Conservation (phyloP, 2,113 vertebrate genomes). For the Echinops telfairi region DNA sequence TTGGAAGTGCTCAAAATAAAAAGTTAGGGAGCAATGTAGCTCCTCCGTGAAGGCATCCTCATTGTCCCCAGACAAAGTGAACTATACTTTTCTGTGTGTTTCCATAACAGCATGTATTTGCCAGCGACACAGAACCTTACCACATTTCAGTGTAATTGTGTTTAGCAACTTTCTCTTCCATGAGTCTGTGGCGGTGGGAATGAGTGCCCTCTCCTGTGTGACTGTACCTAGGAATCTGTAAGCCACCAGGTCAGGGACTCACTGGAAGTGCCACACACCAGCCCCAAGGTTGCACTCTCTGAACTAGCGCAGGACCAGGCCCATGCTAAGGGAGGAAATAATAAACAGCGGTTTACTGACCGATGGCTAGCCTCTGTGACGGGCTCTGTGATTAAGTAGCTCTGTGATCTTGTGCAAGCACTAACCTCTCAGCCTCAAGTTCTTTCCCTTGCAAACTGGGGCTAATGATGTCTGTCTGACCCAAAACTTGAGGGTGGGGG, state of each 20-base stretch:
- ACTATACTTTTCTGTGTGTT: background rate
- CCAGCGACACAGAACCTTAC: background rate
- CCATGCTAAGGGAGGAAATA: rapidly evolving
- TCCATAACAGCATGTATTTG: background rate
- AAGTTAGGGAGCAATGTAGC: background rate
- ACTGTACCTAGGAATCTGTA: background rate
- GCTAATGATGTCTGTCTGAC: background rate
- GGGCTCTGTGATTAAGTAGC: background rate
- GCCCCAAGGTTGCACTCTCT: background rate
- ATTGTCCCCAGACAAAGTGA: background rate
- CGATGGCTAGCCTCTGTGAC: background rate
- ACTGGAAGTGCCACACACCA: background rate
- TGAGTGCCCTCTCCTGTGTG: background rate
- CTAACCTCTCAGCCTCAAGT: background rate
- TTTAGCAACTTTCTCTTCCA: constrained; percentile 25
- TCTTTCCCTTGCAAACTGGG: background rate
- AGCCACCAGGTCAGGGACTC: background rate
- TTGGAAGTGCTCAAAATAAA: constrained; percentile 16
- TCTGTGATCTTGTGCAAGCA: background rate
- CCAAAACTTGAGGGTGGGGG: background rate
- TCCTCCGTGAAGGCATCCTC: background rate
- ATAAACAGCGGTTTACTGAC: background rate
- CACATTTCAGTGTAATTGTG: background rate
- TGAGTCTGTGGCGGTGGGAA: background rate
- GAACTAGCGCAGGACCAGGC: background rate